These are phyloP conservation scores for Camelus bactrianus DNA, from an alignment of 2,113 vertebrate genomes.

Conservation along the genomic window DNA sequence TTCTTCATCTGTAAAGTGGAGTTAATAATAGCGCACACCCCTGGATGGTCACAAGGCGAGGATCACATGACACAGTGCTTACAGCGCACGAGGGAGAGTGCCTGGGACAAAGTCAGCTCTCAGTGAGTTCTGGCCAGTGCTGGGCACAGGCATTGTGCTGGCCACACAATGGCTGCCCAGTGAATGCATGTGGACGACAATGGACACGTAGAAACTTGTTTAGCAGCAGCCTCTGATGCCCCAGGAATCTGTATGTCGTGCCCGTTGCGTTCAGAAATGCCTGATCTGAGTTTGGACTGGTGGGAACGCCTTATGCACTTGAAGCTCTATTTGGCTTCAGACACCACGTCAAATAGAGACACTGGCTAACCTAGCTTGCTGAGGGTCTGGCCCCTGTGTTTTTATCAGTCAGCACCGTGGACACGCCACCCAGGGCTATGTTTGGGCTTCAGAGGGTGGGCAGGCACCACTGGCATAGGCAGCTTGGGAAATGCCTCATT, in stretches of 20 bases:
- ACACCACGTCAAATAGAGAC: neutral
- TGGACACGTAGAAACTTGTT: neutral
- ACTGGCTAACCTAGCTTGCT: neutral
- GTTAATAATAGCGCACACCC: neutral
- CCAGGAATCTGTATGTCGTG: too few species aligned
- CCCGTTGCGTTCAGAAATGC: neutral
- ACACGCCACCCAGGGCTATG: neutral
- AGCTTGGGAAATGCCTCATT: neutral
- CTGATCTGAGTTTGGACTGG: neutral
- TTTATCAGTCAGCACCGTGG: neutral
- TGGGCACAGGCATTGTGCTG: neutral
- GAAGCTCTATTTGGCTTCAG: neutral
- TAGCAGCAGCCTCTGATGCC: neutral
- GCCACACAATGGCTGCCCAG: neutral
- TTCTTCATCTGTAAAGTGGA: neutral
- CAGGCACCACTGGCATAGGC: neutral
- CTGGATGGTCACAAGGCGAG: neutral
- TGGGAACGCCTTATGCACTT: too few species aligned
- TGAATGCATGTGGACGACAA: rapidly evolving
- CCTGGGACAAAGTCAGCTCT: neutral
- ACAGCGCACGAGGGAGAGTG: too few species aligned
- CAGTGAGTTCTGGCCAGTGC: too few species aligned
- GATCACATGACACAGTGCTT: too few species aligned
- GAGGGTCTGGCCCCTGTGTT: neutral
- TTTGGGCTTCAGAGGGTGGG: neutral